Evolutionary conservation across 53 echinoderm and acorn worm genomes (phyloP).

Genomic region (Stichopus horrens): DNA sequence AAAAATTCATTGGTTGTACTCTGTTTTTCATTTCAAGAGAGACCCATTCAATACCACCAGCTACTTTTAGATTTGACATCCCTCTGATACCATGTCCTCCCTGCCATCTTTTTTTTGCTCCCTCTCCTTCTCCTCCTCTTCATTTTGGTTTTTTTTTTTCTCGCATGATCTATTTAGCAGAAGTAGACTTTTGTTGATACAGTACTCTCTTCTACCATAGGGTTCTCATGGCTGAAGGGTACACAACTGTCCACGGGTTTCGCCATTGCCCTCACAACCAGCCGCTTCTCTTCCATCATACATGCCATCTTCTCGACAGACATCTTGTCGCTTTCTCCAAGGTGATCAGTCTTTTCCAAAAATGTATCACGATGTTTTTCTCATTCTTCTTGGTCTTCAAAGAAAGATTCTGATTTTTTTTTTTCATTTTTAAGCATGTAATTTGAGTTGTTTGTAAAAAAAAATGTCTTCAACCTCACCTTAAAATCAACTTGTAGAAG

Average conservation of each 20-base stretch:
- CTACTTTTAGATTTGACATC: no score
- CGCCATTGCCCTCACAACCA: constrained; percentile 80
- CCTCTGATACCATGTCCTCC: no score
- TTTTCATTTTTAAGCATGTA: background rate
- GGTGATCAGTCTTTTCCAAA: constrained; percentile 52
- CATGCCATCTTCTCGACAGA: constrained; percentile 80
- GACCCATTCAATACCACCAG: no score
- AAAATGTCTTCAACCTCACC: no score
- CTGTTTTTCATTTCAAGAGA: no score
- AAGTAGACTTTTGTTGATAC: background rate
- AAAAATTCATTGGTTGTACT: no score
- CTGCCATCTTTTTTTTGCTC: no score
- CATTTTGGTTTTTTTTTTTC: no score
- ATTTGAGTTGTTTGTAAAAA: no score
- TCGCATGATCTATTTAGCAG: background rate
- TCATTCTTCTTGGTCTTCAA: background rate
- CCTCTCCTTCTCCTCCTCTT: no score
- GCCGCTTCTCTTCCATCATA: constrained; percentile 80
- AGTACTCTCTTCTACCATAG: constrained; percentile 48
- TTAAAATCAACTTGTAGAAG: no score
- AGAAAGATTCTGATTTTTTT: background rate
- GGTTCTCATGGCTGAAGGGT: constrained; percentile 80
- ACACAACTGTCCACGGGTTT: constrained; percentile 82
- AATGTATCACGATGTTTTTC: background rate
- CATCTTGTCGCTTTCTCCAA: constrained; percentile 81